Conservation (phyloP, 2,888 invertebrate genomes). For the Polydrusus tereticollis region DNA sequence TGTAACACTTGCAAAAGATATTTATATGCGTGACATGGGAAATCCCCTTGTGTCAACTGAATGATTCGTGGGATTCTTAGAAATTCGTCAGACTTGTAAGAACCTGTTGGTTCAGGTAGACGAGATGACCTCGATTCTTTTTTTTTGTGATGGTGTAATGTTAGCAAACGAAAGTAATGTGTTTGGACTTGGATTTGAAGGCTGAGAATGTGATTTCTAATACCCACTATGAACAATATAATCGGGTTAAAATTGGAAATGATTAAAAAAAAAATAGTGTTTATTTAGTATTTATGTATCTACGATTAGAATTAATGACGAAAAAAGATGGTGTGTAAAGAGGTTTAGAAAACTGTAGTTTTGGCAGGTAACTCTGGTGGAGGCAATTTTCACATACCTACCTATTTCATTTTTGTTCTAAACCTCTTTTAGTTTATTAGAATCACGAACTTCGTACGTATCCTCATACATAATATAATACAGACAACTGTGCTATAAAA, state of each 20-base stretch:
- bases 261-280: too few species aligned
- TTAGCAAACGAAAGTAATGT: conserved; percentile 13
- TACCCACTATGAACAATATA: background rate
- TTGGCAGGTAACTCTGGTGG: too few species aligned
- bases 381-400: too few species aligned
- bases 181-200: background rate
- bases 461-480: too few species aligned
- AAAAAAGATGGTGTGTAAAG: too few species aligned
- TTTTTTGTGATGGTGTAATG: conserved; percentile 11
- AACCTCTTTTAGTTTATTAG: too few species aligned
- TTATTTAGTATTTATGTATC: too few species aligned
- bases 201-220: conserved; percentile 4
- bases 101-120: conserved; percentile 43
- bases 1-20: background rate
- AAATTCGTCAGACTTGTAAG: conserved; percentile 46
- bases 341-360: too few species aligned
- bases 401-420: too few species aligned
- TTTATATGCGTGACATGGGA: conserved; percentile 8
- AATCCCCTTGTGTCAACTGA: conserved; percentile 20
- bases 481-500: background rate
- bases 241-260: too few species aligned
- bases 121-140: conserved; percentile 41
- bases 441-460: too few species aligned
- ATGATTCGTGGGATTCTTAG: conserved; percentile 25
- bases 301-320: too few species aligned